A percentile compares a stretch with the other conserved stretches of the same genome.
Evolutionary conservation across 1,140 invertebrate species (phyloP).

Genomic region (Eufriesea mexicana): DNA sequence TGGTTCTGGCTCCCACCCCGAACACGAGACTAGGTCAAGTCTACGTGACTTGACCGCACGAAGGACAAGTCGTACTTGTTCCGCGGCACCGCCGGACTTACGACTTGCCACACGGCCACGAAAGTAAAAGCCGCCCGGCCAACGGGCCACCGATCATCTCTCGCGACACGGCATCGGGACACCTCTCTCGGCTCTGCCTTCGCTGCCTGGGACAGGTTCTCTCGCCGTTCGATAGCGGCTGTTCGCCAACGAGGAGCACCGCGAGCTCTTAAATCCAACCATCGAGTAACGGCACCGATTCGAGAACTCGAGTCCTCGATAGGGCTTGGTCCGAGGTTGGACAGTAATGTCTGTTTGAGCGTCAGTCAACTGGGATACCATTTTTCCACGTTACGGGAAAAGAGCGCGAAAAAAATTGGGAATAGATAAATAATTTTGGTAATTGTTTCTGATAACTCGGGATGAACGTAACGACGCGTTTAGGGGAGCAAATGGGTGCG

Average conservation of each 20-base stretch:
- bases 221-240: not conserved
- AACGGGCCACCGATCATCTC: slow-evolving; percentile 45
- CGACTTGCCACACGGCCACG: slow-evolving; percentile 42
- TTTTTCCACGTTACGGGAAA: no score
- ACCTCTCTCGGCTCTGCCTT: not conserved
- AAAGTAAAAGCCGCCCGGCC: slow-evolving; percentile 57
- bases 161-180: not conserved
- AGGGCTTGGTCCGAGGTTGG: no score
- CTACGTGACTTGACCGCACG: slow-evolving; percentile 68
- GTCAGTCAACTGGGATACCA: no score
- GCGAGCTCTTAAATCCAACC: no score
- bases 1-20: slow-evolving; percentile 60
- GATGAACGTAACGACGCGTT: no score
- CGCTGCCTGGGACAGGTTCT: not conserved
- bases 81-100: slow-evolving; percentile 45
- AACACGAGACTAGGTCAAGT: slow-evolving; percentile 67
- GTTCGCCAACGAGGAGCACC: not conserved
- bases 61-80: slow-evolving; percentile 68
- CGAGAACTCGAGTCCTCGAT: no score
- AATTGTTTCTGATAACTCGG: no score
- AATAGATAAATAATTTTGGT: no score
- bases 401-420: no score
- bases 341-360: no score
- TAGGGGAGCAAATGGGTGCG: no score
- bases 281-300: no score